Conservation (phyloP, 2,113 vertebrate species). For the Dendropsophus ebraccatus region DNA sequence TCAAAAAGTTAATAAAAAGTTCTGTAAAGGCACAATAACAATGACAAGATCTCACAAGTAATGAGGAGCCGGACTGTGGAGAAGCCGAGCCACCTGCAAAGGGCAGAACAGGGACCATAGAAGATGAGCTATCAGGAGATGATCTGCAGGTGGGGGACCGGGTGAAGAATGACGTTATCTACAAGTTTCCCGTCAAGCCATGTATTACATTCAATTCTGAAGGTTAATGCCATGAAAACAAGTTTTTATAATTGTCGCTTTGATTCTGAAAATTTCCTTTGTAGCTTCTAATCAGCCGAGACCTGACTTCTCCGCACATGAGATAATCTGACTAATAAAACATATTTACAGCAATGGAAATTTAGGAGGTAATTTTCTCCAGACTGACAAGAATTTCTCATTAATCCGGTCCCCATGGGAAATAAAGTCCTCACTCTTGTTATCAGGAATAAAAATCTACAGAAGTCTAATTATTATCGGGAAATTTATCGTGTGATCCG, state of each 20-base stretch:
- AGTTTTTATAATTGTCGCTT: not conserved
- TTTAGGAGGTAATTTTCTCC: slow-evolving; percentile 7
- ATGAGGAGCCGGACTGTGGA: too few species aligned
- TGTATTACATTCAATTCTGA: not conserved
- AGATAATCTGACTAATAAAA: slow-evolving; percentile 19
- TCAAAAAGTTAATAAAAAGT: too few species aligned
- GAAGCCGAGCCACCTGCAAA: not conserved
- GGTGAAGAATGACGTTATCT: not conserved
- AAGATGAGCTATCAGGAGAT: not conserved
- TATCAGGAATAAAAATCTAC: not conserved
- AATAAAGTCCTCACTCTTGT: not conserved
- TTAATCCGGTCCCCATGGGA: not conserved
- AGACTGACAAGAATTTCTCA: slow-evolving; percentile 20
- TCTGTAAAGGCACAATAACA: too few species aligned
- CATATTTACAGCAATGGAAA: slow-evolving; percentile 11
- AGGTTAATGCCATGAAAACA: not conserved
- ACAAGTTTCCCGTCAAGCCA: not conserved
- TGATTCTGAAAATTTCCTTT: not conserved
- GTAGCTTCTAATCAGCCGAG: not conserved
- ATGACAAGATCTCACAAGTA: not conserved
- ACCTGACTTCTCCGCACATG: not conserved
- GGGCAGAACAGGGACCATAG: not conserved
- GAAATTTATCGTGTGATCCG: slow-evolving; percentile 7
- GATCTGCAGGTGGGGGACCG: not conserved
- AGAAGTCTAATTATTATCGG: not conserved